Percentiles rank a stretch among this genome's conserved stretches.
These are phyloP conservation scores for Parapristionchus giblindavisi DNA, from an alignment of 2,888 invertebrate species.

Conservation along the genomic window DNA sequence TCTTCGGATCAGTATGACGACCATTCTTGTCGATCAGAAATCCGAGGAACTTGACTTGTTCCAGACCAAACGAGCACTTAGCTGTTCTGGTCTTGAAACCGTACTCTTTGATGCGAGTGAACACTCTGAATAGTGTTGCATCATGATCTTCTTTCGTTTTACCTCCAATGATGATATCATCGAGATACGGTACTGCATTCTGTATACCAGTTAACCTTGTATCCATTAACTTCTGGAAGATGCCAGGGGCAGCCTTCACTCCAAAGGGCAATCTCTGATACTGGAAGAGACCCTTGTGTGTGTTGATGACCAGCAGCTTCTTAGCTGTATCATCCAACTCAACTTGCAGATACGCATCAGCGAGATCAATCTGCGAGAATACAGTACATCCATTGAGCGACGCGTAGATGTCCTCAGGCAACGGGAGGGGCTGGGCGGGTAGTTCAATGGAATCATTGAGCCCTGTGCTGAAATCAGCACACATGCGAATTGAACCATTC, in stretches of 20 bases:
- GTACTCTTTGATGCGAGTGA: slow-evolving; percentile 36
- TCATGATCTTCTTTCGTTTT: slow-evolving; percentile 37
- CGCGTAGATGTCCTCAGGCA: slow-evolving; percentile 48
- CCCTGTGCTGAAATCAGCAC: slow-evolving; percentile 55
- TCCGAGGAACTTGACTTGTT: slow-evolving; percentile 43
- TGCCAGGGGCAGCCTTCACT: slow-evolving; percentile 50
- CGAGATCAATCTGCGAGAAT: slow-evolving; percentile 52
- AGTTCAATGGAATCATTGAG: slow-evolving; percentile 48
- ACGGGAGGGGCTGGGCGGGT: slow-evolving; percentile 52
- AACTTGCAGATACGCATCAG: slow-evolving; percentile 56
- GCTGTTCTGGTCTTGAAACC: slow-evolving; percentile 40
- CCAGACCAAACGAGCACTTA: slow-evolving; percentile 44
- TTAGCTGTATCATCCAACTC: slow-evolving; percentile 45
- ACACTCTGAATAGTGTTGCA: slow-evolving; percentile 35
- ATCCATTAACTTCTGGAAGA: slow-evolving; percentile 53
- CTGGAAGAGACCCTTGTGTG: slow-evolving; percentile 51
- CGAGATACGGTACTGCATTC: slow-evolving; percentile 45
- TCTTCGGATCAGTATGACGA: slow-evolving; percentile 31
- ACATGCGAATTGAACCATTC: slow-evolving; percentile 51
- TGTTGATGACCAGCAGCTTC: slow-evolving; percentile 48
- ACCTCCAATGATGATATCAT: slow-evolving; percentile 48
- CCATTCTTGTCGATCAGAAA: slow-evolving; percentile 41
- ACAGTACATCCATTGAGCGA: slow-evolving; percentile 45
- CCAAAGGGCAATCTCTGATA: slow-evolving; percentile 56
- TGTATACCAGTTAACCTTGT: slow-evolving; percentile 43